These are phyloP conservation scores for Tetramorium bicarinatum DNA, from an alignment of 2,888 invertebrate genomes.

Conservation along the genomic window DNA sequence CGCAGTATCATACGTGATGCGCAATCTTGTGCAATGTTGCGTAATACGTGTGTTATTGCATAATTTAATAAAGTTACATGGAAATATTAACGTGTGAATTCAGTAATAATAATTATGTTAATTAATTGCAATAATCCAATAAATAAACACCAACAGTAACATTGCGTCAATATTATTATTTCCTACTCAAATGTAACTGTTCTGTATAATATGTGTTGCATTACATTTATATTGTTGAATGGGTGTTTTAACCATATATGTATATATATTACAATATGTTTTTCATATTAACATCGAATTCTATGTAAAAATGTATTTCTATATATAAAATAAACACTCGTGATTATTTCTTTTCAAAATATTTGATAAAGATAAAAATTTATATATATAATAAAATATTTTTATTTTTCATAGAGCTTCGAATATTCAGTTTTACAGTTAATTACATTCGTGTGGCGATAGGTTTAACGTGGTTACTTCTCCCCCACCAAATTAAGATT, in stretches of 20 bases:
- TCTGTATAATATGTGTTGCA: too few species aligned
- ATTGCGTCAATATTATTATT: too few species aligned
- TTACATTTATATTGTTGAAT: too few species aligned
- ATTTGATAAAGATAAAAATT: neutral
- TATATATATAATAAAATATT: neutral
- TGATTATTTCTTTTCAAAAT: neutral
- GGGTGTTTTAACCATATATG: neutral
- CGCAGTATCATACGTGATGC: neutral
- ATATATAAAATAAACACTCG: neutral
- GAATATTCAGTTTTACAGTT: slow-evolving; percentile 48
- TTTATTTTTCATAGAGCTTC: neutral
- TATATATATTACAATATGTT: neutral
- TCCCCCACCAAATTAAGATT: slow-evolving; percentile 69
- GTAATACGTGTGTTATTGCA: slow-evolving; percentile 7
- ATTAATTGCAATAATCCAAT: neutral
- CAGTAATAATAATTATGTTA: neutral
- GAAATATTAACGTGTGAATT: neutral
- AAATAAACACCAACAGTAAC: too few species aligned
- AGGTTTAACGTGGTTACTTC: slow-evolving; percentile 32
- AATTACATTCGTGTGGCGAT: slow-evolving; percentile 55
- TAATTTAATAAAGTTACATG: neutral
- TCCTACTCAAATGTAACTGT: too few species aligned
- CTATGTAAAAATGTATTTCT: neutral
- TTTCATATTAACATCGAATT: neutral
- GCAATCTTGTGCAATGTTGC: slow-evolving; percentile 21